A percentile compares a stretch with the other conserved stretches of the same genome.
Conservation (phyloP, 2,888 invertebrate genomes). For the Cosmia pyralina region DNA sequence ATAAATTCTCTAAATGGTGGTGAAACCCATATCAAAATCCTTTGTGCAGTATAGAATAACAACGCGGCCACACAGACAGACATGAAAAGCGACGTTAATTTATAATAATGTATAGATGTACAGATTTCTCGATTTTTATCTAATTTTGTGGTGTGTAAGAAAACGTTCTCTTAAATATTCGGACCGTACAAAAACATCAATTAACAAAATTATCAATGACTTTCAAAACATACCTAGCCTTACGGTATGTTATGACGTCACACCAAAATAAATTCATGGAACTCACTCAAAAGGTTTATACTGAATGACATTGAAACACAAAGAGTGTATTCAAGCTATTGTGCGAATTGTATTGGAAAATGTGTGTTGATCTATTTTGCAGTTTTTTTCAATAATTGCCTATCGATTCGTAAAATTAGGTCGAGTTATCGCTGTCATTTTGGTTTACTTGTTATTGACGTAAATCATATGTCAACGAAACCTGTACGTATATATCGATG, state of each 20-base stretch:
- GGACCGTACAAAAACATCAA: neutral
- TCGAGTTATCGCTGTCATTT: conserved; percentile 4
- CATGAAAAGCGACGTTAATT: neutral
- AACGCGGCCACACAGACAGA: neutral
- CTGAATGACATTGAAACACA: conserved; percentile 31
- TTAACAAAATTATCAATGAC: conserved; percentile 11
- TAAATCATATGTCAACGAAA: no score
- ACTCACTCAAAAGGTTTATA: conserved; percentile 35
- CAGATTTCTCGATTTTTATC: neutral
- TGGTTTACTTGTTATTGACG: no score
- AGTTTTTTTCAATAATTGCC: conserved; percentile 33
- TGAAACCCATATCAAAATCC: neutral
- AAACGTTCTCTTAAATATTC: neutral
- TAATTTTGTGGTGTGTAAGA: neutral
- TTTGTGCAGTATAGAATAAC: neutral
- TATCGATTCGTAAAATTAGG: conserved; percentile 51
- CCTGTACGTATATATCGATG: no score
- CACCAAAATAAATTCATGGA: conserved; percentile 26
- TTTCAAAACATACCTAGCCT: conserved; percentile 5
- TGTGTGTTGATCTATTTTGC: conserved; percentile 15
- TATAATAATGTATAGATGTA: neutral
- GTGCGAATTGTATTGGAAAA: conserved; percentile 33
- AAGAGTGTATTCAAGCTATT: conserved; percentile 44
- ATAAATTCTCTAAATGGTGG: neutral
- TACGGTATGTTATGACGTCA: conserved; percentile 34